Base-by-base conservation (phyloP, 2,888 invertebrate species). In the Trichogramma dendrolimi region DNA sequence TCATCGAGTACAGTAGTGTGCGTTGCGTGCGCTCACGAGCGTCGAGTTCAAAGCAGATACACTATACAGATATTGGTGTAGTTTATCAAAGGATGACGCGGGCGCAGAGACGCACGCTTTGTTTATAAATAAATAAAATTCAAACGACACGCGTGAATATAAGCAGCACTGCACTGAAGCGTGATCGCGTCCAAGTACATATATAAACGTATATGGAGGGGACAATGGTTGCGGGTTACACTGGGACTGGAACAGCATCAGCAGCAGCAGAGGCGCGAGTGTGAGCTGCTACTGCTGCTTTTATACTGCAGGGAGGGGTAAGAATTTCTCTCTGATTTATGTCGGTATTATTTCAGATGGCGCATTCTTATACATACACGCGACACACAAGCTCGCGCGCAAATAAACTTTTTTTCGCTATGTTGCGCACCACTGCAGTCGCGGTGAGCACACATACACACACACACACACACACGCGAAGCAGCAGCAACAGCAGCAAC, bases 291-390 rank as follows among this genome's bases (percentile, higher is more conserved):
- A 27, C 27, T 27, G 27, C 27, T 27, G 27, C 27, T 27, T 27
- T 27, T 27, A 27, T 27, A 27, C 27, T 27, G 27, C 27, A 27
- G 27, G 27, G 27, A 27, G 27, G 27, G 70, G 71, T 74, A 72
- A 75, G 75, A 76, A 76, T 75, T 70, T 74, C 66, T 65, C 49
- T 60, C 66, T 77, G 76, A 77, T 76, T 77, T 77, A 77, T 71
- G 71, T 67, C 69, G 63, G 72, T 71, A 75, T 76, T 75, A 76
- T 76, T 71, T 58, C 50, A 46, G 39, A n/a, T 41, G 8, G 41
- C 40, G 57, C 55, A 55, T 55, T 60, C 51, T 56, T 54, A 27
- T 27, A 27, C 27, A 2, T 2, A 2, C 27, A 27, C 27, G 48
- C 43, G 55, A 54, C 50, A 51, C 50, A 10, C 14, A 44, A 39